Evolutionary conservation across 2,113 vertebrate species (phyloP), one percentile per base, ranked within the genome.

Genomic region (Casuarius casuarius): DNA sequence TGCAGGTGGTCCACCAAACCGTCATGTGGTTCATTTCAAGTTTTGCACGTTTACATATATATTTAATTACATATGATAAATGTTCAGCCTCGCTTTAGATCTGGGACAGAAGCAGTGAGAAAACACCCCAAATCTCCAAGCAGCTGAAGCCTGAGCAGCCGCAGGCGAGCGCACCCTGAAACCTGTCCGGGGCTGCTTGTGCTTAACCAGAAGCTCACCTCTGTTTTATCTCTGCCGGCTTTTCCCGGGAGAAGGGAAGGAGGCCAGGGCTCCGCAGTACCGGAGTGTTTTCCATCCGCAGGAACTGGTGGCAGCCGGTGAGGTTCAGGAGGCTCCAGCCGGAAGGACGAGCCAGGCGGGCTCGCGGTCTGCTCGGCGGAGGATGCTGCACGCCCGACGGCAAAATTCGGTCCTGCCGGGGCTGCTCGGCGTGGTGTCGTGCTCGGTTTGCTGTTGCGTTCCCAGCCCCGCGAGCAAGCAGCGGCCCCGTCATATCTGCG

Each of bases 401-500:
- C 35, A 62, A 29, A 66, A 67, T 51, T 35, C 35, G 66, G 23
- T 9, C 75, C 54, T 18, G 46, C 46, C 6, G 14, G 44, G 46
- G 46, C 46, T 0, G 29, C 61, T 40, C 1, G 0, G 29, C 2
- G 14, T 3, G 7, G 16, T 2, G 65, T 67, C 40, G 17, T 2
- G 4, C 48, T 82, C 49, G 1, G 5, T n/a, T 66, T 87, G 56
- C 29, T 52, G 56, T 23, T 84, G 44, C 40, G 21, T 68, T 58
- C 59, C n/a, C n/a, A 49, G 44, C 73, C 79, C 70, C 44, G 8
- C 0, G 3, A 42, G 65, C 1, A 5, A 87, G 40, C 3, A 4
- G 44, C 33, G 66, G 82, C 56, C 48, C 66, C 81, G 49, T 62
- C 23, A 9, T 28, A 84, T 28, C 31, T 54, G 52, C 70, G 62